Evolutionary conservation across 2,113 vertebrate species (phyloP), one percentile per base, ranked within the genome.

Genomic region (Phrynocephalus versicolor): DNA sequence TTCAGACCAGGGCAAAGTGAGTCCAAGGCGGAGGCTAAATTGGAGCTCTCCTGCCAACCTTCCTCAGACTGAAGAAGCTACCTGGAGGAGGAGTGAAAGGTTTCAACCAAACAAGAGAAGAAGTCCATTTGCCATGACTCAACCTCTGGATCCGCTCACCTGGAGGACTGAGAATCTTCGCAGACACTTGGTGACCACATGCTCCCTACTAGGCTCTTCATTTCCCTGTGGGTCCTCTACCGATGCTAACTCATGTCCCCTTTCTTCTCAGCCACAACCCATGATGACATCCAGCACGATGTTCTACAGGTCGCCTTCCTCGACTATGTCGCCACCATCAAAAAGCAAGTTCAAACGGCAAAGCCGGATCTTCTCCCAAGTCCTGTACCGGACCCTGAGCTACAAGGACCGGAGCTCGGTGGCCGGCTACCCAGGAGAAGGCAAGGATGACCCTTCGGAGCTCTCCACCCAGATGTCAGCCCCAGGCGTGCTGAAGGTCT

Each of bases 381-480:
- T 98, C 74, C 88, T 99, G 72, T 98, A 98, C 88, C 97, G 98
- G 72, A 99, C 98, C 0, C 93, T 99, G 88, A 99, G 98, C 91
- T 97, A 98, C 94, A 97, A 98, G 94, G 97, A 98, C 92, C 96
- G 97, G 0, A 94, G 94, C 89, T 96, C 96, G 0, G 93, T 97
- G 0, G 90, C 97, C 0, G 85, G 97, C 57, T 92, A 94, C 41
- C 94, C 96, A 0, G 37, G 86, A 0, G 94, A 96, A 0, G 83
- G 95, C 0, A 90, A 93, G 0, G 98, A 99, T 0, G 98, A 99
- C 92, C 98, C 98, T 0, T 96, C 98, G 0, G 98, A 99, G 84
- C 97, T 99, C 25, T 99, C 98, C 90, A 99, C 97, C 0, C 98
- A 98, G 94, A 97, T 98, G 69, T 98, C 98, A 0, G 98, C 98